These are phyloP conservation scores for Chelonus formosanus DNA, from an alignment of 2,888 invertebrate species.

Conservation along the genomic window DNA sequence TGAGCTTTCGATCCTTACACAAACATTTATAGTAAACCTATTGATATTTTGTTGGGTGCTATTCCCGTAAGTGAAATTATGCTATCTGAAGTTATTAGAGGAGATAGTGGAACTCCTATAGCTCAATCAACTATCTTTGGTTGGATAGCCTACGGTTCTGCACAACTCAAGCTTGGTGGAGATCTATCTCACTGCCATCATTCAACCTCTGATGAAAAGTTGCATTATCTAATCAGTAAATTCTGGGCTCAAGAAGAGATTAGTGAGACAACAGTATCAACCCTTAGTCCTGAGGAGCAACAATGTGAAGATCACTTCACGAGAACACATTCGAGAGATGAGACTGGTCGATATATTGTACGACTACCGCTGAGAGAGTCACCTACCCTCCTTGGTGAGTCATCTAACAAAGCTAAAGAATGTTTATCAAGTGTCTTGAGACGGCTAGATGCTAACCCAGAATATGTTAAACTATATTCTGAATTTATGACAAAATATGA, in stretches of 20 bases:
- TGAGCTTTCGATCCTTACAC: too few relatives aligned
- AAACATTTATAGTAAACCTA: too few relatives aligned
- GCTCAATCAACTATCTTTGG: constrained; percentile 26
- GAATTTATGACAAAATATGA: constrained; percentile 19
- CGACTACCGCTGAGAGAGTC: constrained; percentile 28
- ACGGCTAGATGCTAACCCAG: neutral
- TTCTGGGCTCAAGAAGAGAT: constrained; percentile 16
- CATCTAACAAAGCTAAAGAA: neutral
- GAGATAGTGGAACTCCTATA: constrained; percentile 4
- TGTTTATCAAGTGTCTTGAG: too few relatives aligned
- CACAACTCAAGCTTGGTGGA: too few relatives aligned
- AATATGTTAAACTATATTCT: constrained; percentile 14
- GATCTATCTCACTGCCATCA: too few relatives aligned
- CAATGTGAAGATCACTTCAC: constrained; percentile 35
- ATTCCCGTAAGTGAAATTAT: too few relatives aligned
- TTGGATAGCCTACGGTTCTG: constrained; percentile 17
- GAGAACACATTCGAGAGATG: constrained; percentile 30
- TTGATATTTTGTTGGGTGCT: too few relatives aligned
- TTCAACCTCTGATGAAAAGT: too few relatives aligned
- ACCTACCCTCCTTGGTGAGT: neutral
- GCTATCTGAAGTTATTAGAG: too few relatives aligned
- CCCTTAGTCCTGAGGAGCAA: constrained; percentile 5
- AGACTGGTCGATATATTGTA: constrained; percentile 30
- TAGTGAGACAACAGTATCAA: neutral
- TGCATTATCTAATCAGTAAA: neutral